These are phyloP conservation scores for Euura lappo DNA, from an alignment of 1,140 invertebrate species.

Conservation along the genomic window DNA sequence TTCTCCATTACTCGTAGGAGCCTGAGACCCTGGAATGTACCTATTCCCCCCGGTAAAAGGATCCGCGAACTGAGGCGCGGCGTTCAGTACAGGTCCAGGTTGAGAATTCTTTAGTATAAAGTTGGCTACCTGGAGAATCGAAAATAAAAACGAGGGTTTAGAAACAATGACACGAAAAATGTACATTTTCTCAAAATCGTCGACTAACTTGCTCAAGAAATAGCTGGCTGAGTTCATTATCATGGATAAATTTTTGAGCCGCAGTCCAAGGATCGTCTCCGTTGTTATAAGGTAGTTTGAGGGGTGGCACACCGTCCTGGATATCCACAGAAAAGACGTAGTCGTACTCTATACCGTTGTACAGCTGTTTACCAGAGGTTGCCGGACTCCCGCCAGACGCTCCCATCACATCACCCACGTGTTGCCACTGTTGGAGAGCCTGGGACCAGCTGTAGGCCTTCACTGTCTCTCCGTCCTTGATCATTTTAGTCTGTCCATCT, in stretches of 20 bases:
- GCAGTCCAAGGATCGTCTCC: slow-evolving; percentile 88
- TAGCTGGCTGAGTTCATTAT: slow-evolving; percentile 82
- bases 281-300: slow-evolving; percentile 92
- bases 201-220: slow-evolving; percentile 84
- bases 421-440: slow-evolving; percentile 76
- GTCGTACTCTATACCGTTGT: slow-evolving; percentile 92
- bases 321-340: slow-evolving; percentile 95
- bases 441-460: slow-evolving; percentile 83
- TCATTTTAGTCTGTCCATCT: slow-evolving; percentile 88
- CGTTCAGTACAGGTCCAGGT: slow-evolving; percentile 36
- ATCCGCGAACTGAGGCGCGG: slow-evolving; percentile 68
- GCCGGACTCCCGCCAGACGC: slow-evolving; percentile 70
- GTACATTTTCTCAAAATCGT: slow-evolving; percentile 9
- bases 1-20: slow-evolving; percentile 19
- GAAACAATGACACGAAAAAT: no score
- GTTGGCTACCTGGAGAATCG: slow-evolving; percentile 75
- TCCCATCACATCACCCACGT: slow-evolving; percentile 90
- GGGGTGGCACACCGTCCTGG: slow-evolving; percentile 83
- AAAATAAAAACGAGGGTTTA: slow-evolving; percentile 43
- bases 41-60: slow-evolving; percentile 82
- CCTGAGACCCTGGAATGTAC: slow-evolving; percentile 67
- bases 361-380: slow-evolving; percentile 74
- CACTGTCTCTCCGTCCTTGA: slow-evolving; percentile 75
- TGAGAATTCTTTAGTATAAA: slow-evolving; percentile 86
- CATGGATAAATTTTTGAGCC: slow-evolving; percentile 92